phyloP scores from a whole-genome alignment of 1,140 invertebrate species.

The Cotesia typhae region DNA sequence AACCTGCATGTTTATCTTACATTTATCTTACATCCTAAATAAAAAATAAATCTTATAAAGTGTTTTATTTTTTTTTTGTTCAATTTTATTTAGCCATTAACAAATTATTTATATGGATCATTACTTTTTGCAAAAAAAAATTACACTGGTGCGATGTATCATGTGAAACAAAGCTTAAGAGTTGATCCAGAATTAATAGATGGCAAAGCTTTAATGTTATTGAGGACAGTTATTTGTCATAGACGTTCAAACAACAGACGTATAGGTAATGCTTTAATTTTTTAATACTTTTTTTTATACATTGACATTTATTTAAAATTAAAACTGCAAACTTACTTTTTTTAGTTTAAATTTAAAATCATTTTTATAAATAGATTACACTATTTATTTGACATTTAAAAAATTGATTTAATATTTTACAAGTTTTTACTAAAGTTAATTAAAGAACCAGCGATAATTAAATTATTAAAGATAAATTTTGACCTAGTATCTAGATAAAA shows the following conservation, averaged over 20 bases:
- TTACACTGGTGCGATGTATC: constrained; percentile 72
- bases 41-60: neutral
- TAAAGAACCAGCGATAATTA: too few species aligned
- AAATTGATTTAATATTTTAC: too few species aligned
- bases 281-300: neutral
- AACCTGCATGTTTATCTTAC: too few species aligned
- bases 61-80: constrained; percentile 42
- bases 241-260: constrained; percentile 50
- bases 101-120: constrained; percentile 75
- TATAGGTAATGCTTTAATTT: constrained; percentile 26
- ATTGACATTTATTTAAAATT: neutral
- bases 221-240: constrained; percentile 71
- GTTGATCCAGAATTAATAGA: constrained; percentile 69
- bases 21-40: too few species aligned
- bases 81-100: constrained; percentile 67
- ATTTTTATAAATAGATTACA: too few species aligned
- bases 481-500: too few species aligned
- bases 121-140: constrained; percentile 74
- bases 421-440: too few species aligned
- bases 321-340: too few species aligned
- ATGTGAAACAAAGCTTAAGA: constrained; percentile 73
- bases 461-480: too few species aligned
- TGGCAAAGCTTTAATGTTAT: constrained; percentile 64
- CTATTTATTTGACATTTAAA: too few species aligned
- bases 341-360: too few species aligned